Base-by-base conservation (phyloP, 2,888 invertebrate genomes). In the Steinernema carpocapsae region DNA sequence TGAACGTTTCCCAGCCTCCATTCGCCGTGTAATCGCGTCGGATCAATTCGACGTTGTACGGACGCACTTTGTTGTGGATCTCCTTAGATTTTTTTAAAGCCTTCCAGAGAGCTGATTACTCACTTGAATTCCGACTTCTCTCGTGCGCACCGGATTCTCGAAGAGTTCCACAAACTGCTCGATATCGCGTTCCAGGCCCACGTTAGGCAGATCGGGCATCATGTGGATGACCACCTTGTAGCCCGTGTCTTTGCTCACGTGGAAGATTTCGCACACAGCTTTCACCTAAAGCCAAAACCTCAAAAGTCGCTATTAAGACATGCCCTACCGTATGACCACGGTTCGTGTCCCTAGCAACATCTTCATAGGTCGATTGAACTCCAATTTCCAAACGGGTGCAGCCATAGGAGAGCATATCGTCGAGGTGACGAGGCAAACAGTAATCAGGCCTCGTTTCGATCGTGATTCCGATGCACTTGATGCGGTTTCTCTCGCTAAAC, bases 151-250 rank as follows among this genome's bases (percentile, higher is more conserved):
- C 6, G 99, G 97, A 89, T 97, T 97, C 89, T 86, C 84, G 77
- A 86, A 86, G 0, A 86, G 75, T 71, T 86, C 86, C 24, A 86
- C 75, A 59, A 86, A 86, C 77, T 78, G 46, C 85, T 94, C 93
- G 17, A 97, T 91, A 88, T 99, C 99, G 77, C 99, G 90, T 88
- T 97, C 97, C 83, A 94, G 92, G 85, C 94, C 97, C 2, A 99
- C 94, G 90, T 99, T 99, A 0, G 99, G 99, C 74, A 99, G 91
- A 90, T 99, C 94, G 0, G 99, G 99, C 99, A 99, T 99, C 97
- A 99, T 99, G 82, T 90, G 90, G 64, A 88, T 86, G 3, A 87
- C 82, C 10, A 87, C 94, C 91, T 97, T 97, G 88, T 93, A 97
- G 0, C 99, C 99, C 80, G 95, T 94, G 91, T 99, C 97, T 88